Evolutionary conservation across 2,888 invertebrate genomes (phyloP).

Genomic region (Erebia epiphron): DNA sequence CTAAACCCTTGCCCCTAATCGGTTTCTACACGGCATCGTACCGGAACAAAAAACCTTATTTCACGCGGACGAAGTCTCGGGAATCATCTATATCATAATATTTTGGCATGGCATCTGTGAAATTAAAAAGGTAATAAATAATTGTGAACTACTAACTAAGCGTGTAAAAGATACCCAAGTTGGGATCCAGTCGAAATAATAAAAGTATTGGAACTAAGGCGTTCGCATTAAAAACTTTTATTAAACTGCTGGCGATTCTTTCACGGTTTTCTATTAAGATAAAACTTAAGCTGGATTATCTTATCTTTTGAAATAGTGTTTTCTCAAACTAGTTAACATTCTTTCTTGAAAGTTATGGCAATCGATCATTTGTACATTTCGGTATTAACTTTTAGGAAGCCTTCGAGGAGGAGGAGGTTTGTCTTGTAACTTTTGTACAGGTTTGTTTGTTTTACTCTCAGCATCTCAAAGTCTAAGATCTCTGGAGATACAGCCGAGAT

Average conservation of each 20-base stretch:
- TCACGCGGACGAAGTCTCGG: too few species aligned
- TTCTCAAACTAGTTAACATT: slow-evolving; percentile 14
- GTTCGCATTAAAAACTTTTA: slow-evolving; percentile 26
- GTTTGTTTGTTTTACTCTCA: too few species aligned
- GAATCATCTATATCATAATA: neutral
- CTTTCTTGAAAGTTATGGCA: neutral
- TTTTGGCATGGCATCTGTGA: neutral
- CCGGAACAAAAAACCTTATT: too few species aligned
- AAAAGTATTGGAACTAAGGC: slow-evolving; percentile 16
- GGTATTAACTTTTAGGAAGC: neutral
- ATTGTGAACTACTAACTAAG: neutral
- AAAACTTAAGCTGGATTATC: slow-evolving; percentile 24
- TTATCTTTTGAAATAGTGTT: slow-evolving; percentile 18
- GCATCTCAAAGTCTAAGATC: neutral
- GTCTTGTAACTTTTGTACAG: too few species aligned
- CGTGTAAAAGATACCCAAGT: neutral
- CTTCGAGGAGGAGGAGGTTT: too few species aligned
- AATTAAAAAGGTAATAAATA: neutral
- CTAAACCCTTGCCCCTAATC: too few species aligned
- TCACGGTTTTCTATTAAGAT: slow-evolving; percentile 27
- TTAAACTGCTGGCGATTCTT: slow-evolving; percentile 20
- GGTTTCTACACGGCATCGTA: too few species aligned
- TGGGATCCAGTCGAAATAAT: slow-evolving; percentile 14
- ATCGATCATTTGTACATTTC: neutral
- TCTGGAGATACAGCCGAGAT: neutral